A percentile compares a stretch with the other conserved stretches of the same genome.
These are phyloP conservation scores for Physocephala rufipes DNA, from an alignment of 2,888 invertebrate species.

Conservation along the genomic window DNA sequence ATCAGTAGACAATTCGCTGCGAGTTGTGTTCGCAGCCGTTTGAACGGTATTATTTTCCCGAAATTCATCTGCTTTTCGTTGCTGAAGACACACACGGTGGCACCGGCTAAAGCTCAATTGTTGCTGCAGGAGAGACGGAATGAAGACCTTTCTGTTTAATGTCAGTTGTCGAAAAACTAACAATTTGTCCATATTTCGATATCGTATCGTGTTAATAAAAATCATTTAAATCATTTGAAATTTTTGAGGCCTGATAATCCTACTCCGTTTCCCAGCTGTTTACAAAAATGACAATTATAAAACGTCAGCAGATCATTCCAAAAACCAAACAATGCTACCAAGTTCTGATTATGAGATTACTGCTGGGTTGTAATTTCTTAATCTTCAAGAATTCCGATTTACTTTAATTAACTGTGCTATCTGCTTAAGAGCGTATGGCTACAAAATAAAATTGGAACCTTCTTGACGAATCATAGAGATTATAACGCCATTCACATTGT, in stretches of 20 bases:
- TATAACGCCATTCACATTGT: too few species aligned
- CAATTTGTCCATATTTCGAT: conserved; percentile 50
- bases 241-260: conserved; percentile 4
- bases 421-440: too few species aligned
- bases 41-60: conserved; percentile 23
- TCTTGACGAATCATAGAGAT: too few species aligned
- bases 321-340: conserved; percentile 14
- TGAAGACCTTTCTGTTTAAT: conserved; percentile 41
- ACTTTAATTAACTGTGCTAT: too few species aligned
- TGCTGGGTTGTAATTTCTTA: too few species aligned
- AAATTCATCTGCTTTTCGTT: conserved; percentile 29
- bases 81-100: conserved; percentile 32
- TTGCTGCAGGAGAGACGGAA: conserved; percentile 36
- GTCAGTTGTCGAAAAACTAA: conserved; percentile 51
- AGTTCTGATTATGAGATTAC: not conserved
- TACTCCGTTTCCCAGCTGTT: conserved; percentile 2
- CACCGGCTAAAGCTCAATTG: conserved; percentile 36
- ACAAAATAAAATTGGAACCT: too few species aligned
- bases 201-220: not conserved
- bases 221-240: conserved; percentile 16
- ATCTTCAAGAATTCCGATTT: too few species aligned
- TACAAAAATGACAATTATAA: not conserved
- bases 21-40: conserved; percentile 18
- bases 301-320: not conserved
- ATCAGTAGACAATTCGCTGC: conserved; percentile 63